Base-by-base conservation (phyloP, 2,888 invertebrate species). In the Apotomis betuletana region DNA sequence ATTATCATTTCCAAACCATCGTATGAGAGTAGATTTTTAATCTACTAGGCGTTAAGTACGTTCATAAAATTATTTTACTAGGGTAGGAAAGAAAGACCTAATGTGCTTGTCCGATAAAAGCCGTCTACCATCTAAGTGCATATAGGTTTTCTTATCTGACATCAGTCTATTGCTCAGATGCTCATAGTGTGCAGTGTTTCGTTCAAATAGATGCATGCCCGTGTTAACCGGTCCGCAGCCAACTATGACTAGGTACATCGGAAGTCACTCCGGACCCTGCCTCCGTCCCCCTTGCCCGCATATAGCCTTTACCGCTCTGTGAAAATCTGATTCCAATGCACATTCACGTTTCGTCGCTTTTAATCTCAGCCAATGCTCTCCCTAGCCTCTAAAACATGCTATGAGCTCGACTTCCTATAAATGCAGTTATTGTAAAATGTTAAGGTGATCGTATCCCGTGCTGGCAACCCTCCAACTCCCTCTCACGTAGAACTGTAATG, bases 341-440 rank as follows among this genome's bases (percentile, higher is more conserved):
- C 41, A 83, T 87, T 87, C 77, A 84, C 86, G 86, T 84, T 74
- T 86, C 85, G 82, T 79, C 88, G 89, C 88, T 83, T 77, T 77
- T 75, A 80, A 78, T 76, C 79, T 78, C 79, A 77, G 78, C 77
- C 78, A 79, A 78, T 71, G 79, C 78, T 81, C 80, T 80, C 83
- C 80, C 81, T 79, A 80, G 83, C 85, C 83, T 74, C 88, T 86
- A 83, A 79, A 88, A 88, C 85, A 80, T 87, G 87, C 80, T 83
- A 81, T 81, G 81, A 85, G 85, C 80, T 85, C 81, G 83, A 81
- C 80, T 85, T 83, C 80, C 80, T 81, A 83, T 82, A 83, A 87
- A 85, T 84, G 84, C 85, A 86, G 84, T 85, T 87, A 89, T 86
- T 85, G 84, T 83, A 82, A 83, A 84, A 85, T 85, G 85, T 83